Evolutionary conservation across 2,113 vertebrate genomes (phyloP), one percentile per base, ranked within the genome.

Genomic region (Haliaeetus leucogaster): DNA sequence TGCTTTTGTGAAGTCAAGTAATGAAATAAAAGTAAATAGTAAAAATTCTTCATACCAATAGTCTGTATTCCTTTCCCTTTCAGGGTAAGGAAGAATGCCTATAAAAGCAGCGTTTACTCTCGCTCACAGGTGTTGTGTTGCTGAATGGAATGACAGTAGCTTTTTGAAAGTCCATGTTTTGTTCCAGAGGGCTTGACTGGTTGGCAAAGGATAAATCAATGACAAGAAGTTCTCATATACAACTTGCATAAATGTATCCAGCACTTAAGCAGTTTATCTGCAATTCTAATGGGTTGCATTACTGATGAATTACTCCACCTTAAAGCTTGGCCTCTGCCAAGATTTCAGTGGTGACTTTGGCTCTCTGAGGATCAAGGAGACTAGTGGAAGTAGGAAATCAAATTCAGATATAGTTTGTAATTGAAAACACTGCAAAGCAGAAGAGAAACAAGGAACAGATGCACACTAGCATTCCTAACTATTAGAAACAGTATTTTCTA

Each of bases 331-430:
- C 42, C 67, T 89, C 88, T 95, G 93, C 79, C 82, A 95, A 89
- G 79, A 76, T 85, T 94, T 72, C 78, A 29, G 47, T 87, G 47
- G 34, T 93, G 95, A 82, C 76, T 89, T 94, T 96, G 92, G 38
- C 59, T 86, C 26, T 68, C 25, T 58, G 67, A 68, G 42, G 38
- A 23, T 36, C 85, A 89, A 90, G 82, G 85, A 96, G 55, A 83
- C 8, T 30, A 71, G 32, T 47, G 53, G 50, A 90, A 87, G 13
- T 10, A 56, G 45, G 74, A 88, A 95, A 79, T 29, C 15, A 58
- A 68, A 73, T 53, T 92, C 45, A 70, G 40, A 27, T 58, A 2
- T 5, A 48, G 15, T 21, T 53, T 73, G 10, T 27, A 82, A 38
- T 16, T 86, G 67, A 58, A 73, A 88, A 62, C 26, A 23, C 13